Percentiles rank a stretch among this genome's conserved stretches.
Evolutionary conservation across 2,888 invertebrate genomes (phyloP).

Genomic region (Sipunculus nudus): DNA sequence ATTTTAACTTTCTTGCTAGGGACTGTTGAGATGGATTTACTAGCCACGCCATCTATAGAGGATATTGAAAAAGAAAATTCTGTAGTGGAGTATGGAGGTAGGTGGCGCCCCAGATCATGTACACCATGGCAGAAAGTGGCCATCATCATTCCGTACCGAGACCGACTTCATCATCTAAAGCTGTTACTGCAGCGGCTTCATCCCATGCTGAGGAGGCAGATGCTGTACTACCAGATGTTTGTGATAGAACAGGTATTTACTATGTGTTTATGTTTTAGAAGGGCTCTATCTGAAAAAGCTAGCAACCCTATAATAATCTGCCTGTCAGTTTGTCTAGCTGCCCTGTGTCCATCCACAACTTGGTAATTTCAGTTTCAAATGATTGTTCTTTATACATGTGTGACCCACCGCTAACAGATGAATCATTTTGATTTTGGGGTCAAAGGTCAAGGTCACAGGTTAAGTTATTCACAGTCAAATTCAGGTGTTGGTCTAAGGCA

Average conservation of each 20-base stretch:
- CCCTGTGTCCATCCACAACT: no score
- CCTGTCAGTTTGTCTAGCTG: no score
- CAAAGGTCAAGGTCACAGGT: no score
- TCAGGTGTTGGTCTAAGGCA: no score
- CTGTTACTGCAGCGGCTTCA: slow-evolving; percentile 47
- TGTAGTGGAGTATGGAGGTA: slow-evolving; percentile 47
- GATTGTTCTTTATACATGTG: no score
- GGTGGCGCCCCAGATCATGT: slow-evolving; percentile 51
- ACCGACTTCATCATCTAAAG: slow-evolving; percentile 51
- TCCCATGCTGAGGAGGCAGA: slow-evolving; percentile 53
- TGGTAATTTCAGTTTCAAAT: no score
- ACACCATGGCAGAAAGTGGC: slow-evolving; percentile 55
- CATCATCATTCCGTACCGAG: slow-evolving; percentile 55
- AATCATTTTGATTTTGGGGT: no score
- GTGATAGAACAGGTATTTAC: slow-evolving; percentile 56
- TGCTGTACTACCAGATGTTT: slow-evolving; percentile 53
- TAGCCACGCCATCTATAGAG: slow-evolving; percentile 35
- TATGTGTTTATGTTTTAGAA: neutral
- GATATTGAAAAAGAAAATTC: slow-evolving; percentile 39
- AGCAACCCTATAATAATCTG: no score
- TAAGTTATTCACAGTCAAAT: no score
- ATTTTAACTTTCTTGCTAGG: slow-evolving; percentile 21
- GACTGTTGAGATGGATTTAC: slow-evolving; percentile 43
- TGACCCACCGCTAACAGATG: no score
- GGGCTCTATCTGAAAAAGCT: no score